These are phyloP conservation scores for Subacronicta megacephala DNA, from an alignment of 2,888 invertebrate species.

Conservation along the genomic window DNA sequence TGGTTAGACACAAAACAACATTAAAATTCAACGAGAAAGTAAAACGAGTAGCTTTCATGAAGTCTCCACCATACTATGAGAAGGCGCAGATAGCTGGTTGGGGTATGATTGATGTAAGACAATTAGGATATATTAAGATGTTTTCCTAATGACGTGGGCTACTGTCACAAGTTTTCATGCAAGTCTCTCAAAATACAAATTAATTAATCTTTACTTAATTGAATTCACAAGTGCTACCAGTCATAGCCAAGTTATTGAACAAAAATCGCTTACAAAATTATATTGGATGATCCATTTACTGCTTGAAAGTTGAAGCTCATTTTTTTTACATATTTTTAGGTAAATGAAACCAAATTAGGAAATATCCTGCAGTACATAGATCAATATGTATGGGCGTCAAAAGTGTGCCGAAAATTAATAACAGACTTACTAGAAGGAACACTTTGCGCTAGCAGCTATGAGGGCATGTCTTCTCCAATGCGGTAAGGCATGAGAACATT, in stretches of 20 bases:
- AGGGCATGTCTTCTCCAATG: neutral
- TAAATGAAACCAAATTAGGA: neutral
- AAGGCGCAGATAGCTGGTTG: conserved; percentile 21
- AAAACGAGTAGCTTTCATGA: conserved; percentile 13
- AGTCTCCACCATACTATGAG: neutral
- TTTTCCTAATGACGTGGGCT: no score
- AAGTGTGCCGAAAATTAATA: neutral
- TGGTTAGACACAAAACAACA: conserved; percentile 1
- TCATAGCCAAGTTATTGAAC: no score
- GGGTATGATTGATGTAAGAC: conserved; percentile 15
- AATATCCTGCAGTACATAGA: neutral
- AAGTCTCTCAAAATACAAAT: no score
- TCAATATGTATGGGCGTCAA: conserved; percentile 9
- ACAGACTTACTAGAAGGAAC: neutral
- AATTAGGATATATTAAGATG: neutral
- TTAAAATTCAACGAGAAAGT: neutral
- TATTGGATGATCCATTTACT: no score
- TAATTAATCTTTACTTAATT: no score
- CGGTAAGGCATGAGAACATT: conserved; percentile 9
- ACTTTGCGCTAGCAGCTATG: conserved; percentile 4
- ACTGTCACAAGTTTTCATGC: no score
- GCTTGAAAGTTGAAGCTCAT: no score
- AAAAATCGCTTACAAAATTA: no score
- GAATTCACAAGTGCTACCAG: no score
- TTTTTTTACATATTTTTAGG: conserved; percentile 7